Evolutionary conservation across 2,113 vertebrate species (phyloP).

Genomic region (Anolis sagrei): DNA sequence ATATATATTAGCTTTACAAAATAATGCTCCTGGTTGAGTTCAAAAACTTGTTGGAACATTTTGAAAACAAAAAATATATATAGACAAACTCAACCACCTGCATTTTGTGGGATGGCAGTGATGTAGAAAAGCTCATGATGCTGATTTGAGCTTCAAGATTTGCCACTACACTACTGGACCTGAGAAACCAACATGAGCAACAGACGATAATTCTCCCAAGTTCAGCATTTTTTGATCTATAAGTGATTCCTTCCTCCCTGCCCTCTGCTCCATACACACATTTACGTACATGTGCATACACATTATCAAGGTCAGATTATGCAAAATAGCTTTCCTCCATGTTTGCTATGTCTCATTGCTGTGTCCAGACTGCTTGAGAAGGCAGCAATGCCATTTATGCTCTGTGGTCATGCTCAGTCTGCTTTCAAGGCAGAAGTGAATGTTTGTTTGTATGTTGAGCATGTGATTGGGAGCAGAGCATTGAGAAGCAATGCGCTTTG

Average conservation of each 20-base stretch:
- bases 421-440: slow-evolving; percentile 14
- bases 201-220: neutral
- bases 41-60: too few species aligned
- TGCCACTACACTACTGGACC: too few species aligned
- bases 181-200: neutral
- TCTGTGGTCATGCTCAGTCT: slow-evolving; percentile 12
- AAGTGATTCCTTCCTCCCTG: neutral
- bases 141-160: too few species aligned
- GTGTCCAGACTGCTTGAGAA: neutral
- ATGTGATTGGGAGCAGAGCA: neutral
- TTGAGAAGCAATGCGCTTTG: slow-evolving; percentile 25
- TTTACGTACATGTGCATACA: neutral
- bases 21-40: too few species aligned
- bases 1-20: too few species aligned
- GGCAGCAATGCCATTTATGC: slow-evolving; percentile 12
- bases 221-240: neutral
- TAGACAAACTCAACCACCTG: too few species aligned
- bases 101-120: too few species aligned
- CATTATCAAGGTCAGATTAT: neutral
- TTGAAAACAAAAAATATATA: too few species aligned
- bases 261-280: neutral
- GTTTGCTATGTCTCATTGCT: slow-evolving; percentile 22
- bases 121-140: too few species aligned
- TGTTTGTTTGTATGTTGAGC: slow-evolving; percentile 1
- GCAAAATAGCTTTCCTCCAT: slow-evolving; percentile 10